Evolutionary conservation across 2,888 invertebrate species (phyloP), one percentile per base, ranked within the genome.

Genomic region (Petrolisthes manimaculis): DNA sequence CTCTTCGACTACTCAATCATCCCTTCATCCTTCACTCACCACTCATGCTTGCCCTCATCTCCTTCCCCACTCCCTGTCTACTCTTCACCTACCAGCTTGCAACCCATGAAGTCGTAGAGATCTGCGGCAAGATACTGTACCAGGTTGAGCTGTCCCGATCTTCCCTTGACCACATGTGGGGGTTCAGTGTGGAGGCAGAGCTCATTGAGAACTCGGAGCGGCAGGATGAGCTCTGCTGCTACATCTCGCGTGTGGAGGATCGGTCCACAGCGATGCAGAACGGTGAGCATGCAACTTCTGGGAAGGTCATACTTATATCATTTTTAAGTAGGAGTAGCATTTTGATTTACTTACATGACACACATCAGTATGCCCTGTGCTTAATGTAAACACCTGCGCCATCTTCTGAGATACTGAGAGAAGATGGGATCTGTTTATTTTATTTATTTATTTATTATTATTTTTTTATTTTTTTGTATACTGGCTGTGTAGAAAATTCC

Each of bases 181-280:
- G 99, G 92, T 98, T 99, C 94, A 97, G 97, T 91, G 98, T 99
- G 84, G 99, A 99, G 93, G 98, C 98, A 4, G 98, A 99, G 94
- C 95, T 99, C 89, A 97, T 98, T 91, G 98, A 98, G 93, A 98
- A 98, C 93, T 96, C 97, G 12, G 98, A 98, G 93, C 94, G 97
- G 85, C 98, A 98, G 93, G 98, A 98, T 93, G 98, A 99, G 93
- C 95, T 99, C 80, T 98, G 98, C 94, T 98, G 98, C 93, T 99
- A 98, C 94, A 97, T 99, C 92, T 97, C 97, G 94, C 95, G 98
- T 90, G 98, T 99, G 87, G 97, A 98, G 93, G 97, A 97, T 93
- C 97, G 97, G 93, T 97, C 98, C 93, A 97, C 98, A 88, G 98
- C 98, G 86, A 97, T 98, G 96, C 97, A 97, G 93, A 98, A 98